Evolutionary conservation across 2,888 invertebrate genomes (phyloP).

Genomic region (Desoria tigrina): DNA sequence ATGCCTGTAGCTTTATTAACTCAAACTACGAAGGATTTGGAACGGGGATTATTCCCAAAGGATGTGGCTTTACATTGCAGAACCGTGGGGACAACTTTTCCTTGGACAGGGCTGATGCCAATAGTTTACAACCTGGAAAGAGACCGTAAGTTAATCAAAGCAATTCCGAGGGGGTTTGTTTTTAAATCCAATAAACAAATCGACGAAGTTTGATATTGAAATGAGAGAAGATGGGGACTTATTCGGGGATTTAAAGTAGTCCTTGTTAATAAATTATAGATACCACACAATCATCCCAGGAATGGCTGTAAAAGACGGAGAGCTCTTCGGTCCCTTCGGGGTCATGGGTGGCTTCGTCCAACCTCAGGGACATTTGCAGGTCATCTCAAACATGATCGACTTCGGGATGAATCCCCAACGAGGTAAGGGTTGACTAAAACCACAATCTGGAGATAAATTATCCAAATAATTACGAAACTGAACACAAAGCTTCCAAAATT

Average conservation of each 20-base stretch:
- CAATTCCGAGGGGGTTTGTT: background rate
- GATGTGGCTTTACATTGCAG: conserved; percentile 58
- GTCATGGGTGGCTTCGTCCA: conserved; percentile 49
- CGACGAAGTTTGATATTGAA: background rate
- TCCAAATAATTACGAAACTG: background rate
- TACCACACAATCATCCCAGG: conserved; percentile 53
- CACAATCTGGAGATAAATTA: background rate
- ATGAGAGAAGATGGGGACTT: too few relatives aligned
- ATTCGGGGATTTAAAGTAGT: too few relatives aligned
- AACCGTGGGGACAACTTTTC: conserved; percentile 51
- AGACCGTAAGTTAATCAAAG: conserved; percentile 51
- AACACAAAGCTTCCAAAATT: background rate
- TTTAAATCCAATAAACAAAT: background rate
- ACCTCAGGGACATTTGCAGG: conserved; percentile 52
- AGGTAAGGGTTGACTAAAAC: conserved; percentile 28
- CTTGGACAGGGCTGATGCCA: conserved; percentile 39
- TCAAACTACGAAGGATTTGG: conserved; percentile 58
- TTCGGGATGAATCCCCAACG: conserved; percentile 52
- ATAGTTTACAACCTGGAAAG: conserved; percentile 45
- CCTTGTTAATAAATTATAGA: conserved; percentile 17
- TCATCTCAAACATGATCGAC: conserved; percentile 50
- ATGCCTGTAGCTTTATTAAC: conserved; percentile 59
- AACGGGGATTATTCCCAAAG: conserved; percentile 57
- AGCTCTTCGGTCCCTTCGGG: conserved; percentile 47
- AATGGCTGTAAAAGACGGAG: conserved; percentile 48